These are phyloP conservation scores for Elgaria multicarinata DNA, from an alignment of 2,113 vertebrate species.

Conservation along the genomic window DNA sequence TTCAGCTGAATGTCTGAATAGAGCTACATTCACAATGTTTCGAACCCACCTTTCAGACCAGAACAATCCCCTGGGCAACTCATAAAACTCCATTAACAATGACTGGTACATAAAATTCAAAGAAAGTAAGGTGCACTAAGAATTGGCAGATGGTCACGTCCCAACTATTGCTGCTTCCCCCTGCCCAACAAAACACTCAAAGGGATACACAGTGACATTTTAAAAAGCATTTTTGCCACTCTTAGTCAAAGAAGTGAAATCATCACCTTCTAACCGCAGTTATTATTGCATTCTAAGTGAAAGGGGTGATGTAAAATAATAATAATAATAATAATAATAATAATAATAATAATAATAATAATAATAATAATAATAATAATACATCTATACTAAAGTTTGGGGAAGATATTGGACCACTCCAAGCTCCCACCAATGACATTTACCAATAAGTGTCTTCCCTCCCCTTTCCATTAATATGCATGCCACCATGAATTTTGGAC, in stretches of 20 bases:
- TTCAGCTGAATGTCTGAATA: neutral
- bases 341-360: too few relatives aligned
- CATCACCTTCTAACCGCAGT: fast-evolving
- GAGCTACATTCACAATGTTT: neutral
- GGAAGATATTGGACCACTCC: neutral
- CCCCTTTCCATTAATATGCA: neutral
- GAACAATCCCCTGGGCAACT: neutral
- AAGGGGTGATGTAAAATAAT: neutral
- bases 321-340: too few relatives aligned
- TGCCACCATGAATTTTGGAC: neutral
- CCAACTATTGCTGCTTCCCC: neutral
- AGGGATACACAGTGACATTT: neutral
- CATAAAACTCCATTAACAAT: neutral
- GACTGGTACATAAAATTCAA: neutral
- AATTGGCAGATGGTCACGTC: neutral
- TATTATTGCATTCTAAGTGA: neutral
- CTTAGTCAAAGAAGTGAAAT: neutral
- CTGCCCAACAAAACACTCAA: neutral
- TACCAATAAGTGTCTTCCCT: neutral
- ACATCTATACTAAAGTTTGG: neutral
- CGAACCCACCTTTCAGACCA: neutral
- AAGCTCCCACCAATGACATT: neutral
- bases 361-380: too few relatives aligned
- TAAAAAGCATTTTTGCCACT: neutral
- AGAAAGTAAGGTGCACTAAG: neutral